Conservation (phyloP, 1,140 invertebrate species). For the Ceratina calcarata region DNA sequence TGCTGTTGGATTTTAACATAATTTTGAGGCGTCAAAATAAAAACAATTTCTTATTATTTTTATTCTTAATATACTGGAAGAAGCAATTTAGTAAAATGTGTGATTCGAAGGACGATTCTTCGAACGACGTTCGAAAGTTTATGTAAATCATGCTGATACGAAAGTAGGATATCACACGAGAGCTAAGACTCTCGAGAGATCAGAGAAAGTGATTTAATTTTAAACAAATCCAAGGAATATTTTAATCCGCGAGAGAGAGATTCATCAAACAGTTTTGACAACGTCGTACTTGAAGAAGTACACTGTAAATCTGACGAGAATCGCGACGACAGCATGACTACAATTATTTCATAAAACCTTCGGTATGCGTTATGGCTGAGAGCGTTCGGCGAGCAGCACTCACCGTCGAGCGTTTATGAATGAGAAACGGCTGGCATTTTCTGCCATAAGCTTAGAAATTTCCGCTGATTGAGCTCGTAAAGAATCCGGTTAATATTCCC, state of each 20-base stretch:
- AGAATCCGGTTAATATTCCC: conserved; percentile 13
- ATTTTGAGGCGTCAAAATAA: too few relatives aligned
- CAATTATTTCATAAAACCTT: not conserved
- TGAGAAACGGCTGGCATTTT: conserved; percentile 31
- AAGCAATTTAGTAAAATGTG: too few relatives aligned
- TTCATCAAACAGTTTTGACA: not conserved
- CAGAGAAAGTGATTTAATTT: not conserved
- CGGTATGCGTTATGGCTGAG: not conserved
- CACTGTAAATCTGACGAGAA: not conserved
- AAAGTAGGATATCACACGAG: not conserved
- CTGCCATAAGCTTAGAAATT: conserved; percentile 37
- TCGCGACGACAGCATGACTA: not conserved
- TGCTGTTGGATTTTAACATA: too few relatives aligned
- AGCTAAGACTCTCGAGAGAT: not conserved
- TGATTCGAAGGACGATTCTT: not conserved
- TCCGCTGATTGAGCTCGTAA: conserved; percentile 24
- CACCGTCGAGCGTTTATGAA: not conserved
- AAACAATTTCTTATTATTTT: too few relatives aligned
- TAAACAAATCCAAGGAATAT: not conserved
- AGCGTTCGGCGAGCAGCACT: too few relatives aligned
- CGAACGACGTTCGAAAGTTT: not conserved
- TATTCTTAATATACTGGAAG: too few relatives aligned
- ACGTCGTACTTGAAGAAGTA: not conserved
- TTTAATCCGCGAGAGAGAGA: too few relatives aligned
- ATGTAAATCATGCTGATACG: not conserved